Evolutionary conservation across 2,113 vertebrate genomes (phyloP), one percentile per base, ranked within the genome.

Genomic region (Procavia capensis): DNA sequence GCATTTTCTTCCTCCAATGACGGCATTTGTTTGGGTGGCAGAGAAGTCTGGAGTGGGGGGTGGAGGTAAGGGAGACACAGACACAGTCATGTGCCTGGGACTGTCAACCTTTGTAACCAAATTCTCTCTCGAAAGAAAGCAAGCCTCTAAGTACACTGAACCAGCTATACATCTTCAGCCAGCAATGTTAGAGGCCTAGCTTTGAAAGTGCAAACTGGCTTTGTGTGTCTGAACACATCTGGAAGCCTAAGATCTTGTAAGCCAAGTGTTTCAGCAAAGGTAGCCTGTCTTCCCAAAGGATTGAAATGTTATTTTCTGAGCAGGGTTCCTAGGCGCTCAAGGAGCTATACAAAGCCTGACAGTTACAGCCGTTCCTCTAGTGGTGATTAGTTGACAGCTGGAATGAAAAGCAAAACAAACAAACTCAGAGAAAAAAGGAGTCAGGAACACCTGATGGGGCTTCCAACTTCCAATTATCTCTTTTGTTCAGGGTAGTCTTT

Each of bases 161-260:
- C 91, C 22, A 89, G 41, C 61, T 95, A 85, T 90, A 54, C 3
- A 90, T 14, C 61, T 82, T 61, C 96, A 59, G 13, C 91, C 39
- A 31, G 34, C 88, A 64, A 50, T 29, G 43, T 3, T 59, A 3
- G 92, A 24, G 79, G 74, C 76, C 50, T 6, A 10, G 61, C n/a
- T 78, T 34, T 80, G 9, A 84, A 92, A 95, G 83, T 9, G 14
- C 20, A 88, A 92, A 54, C 20, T n/a, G 19, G 5, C 63, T 64
- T 89, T 89, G 41, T n/a, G 89, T 2, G 45, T 54, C 36, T 57
- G 6, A 22, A 17, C 27, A 74, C 81, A 63, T 68, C 74, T 86
- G 72, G 78, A 96, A 97, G 75, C 36, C 43, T 31, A 57, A 2
- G 43, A 27, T 54, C 22, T 90, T 88, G 85, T 94, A 25, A 95